Base-by-base conservation (phyloP, 1,140 invertebrate genomes). In the Lithobius niger region DNA sequence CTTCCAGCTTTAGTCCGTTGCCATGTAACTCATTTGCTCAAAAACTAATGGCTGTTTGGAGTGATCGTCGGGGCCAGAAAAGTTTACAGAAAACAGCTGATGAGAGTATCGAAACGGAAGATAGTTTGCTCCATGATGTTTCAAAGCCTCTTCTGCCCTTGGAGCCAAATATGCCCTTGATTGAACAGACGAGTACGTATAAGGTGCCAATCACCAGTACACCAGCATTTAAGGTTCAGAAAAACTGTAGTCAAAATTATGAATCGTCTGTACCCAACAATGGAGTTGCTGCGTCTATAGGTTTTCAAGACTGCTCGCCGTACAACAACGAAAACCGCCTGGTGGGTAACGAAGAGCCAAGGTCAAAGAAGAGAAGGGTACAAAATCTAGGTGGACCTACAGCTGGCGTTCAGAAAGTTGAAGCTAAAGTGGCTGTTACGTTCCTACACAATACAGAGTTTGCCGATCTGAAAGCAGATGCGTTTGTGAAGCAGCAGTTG, bases 151-250 rank as follows among this genome's bases (percentile, higher is more conserved):
- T 50, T 24, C 13, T 50, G 25, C 48, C 48, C 3, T 21, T 50
- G 4, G 48, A 50, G 19, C 48, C 48, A 4, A 27, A 50, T 26
- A 4, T 50, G 3, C 27, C 48, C 3, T 6, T 50, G 4, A 26
- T 26, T 13, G 48, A 50, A 26, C 48, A 50, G 19, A 50, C 48
- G 21, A 50, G 48, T 26, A 50, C 25, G 3, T 50, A 50, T 21
- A 24, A 50, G 13, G 24, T 6, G 13, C 27, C 13, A 13, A 16
- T 19, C 31, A 36, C 31, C 31, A 10, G 10, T 36, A 10, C 43
- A 45, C 43, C 3, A 13, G 43, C 6, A 45, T n/a, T 36, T 36
- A 10, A n/a, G 31, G 10, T 36, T n/a, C 31, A n/a, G 31, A 36
- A 36, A 36, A 36, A 10, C 31, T 36, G 31, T 10, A 36, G n/a